A percentile compares a stretch with the other conserved stretches of the same genome.
Evolutionary conservation across 2,113 vertebrate genomes (phyloP).

Genomic region (Leucopsar rothschildi): DNA sequence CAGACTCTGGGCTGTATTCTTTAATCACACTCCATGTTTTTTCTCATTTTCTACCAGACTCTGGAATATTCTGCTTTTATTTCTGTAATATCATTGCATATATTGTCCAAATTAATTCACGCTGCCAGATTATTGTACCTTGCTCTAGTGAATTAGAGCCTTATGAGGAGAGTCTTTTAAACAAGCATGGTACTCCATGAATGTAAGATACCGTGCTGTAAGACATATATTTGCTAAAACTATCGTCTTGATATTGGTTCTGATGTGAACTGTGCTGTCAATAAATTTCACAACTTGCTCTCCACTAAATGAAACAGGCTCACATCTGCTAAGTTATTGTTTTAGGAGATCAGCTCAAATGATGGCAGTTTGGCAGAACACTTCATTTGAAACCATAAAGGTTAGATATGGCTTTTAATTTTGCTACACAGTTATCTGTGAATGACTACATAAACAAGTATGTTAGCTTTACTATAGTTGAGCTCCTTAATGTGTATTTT

Average conservation of each 20-base stretch:
- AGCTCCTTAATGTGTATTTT: background rate
- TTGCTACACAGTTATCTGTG: background rate
- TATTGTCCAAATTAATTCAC: background rate
- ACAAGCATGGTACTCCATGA: background rate
- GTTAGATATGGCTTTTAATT: background rate
- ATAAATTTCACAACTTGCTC: background rate
- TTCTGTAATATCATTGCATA: background rate
- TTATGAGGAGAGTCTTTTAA: background rate
- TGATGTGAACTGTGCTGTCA: background rate
- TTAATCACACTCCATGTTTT: background rate
- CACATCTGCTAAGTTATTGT: background rate
- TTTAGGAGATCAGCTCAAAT: background rate
- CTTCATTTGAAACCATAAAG: background rate
- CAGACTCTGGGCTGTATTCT: background rate
- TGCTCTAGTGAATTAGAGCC: background rate
- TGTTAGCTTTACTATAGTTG: background rate
- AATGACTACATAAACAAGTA: background rate
- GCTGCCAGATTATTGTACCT: background rate
- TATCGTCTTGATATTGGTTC: background rate
- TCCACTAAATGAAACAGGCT: background rate
- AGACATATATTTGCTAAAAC: background rate
- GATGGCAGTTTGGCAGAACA: background rate
- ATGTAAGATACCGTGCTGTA: background rate
- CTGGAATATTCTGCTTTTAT: background rate
- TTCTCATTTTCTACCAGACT: background rate